phyloP scores from a whole-genome alignment of 2,888 invertebrate genomes.

The Stenoptilia bipunctidactyla region DNA sequence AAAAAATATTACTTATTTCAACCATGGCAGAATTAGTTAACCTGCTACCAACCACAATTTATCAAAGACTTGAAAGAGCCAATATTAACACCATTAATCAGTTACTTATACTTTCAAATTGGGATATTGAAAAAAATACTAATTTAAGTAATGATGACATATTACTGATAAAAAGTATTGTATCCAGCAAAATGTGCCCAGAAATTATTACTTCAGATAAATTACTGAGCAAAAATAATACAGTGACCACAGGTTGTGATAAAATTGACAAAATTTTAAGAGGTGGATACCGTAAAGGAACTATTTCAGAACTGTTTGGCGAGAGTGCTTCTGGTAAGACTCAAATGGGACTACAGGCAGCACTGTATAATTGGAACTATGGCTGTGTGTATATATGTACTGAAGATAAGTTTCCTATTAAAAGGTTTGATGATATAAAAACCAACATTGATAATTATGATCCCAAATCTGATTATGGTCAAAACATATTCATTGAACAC shows the following conservation, averaged over 20 bases:
- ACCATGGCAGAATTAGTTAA: no score
- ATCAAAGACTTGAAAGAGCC: slow-evolving; percentile 35
- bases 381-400: slow-evolving; percentile 81
- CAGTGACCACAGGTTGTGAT: slow-evolving; percentile 67
- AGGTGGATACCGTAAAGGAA: slow-evolving; percentile 78
- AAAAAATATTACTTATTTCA: no score
- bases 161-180: slow-evolving; percentile 31
- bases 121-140: slow-evolving; percentile 47
- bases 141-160: slow-evolving; percentile 41
- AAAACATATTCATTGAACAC: slow-evolving; percentile 53
- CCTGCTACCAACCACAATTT: slow-evolving; percentile 32
- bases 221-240: slow-evolving; percentile 20
- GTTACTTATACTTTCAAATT: slow-evolving; percentile 36
- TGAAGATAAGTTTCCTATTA: slow-evolving; percentile 75
- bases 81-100: slow-evolving; percentile 39
- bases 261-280: slow-evolving; percentile 70
- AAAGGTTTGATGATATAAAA: slow-evolving; percentile 49
- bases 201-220: slow-evolving; percentile 24
- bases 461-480: slow-evolving; percentile 28
- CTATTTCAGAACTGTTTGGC: slow-evolving; percentile 85
- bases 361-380: slow-evolving; percentile 73
- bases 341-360: slow-evolving; percentile 81
- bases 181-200: slow-evolving; percentile 29
- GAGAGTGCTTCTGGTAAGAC: slow-evolving; percentile 87
- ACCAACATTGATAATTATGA: slow-evolving; percentile 20